Evolutionary conservation across 2,113 vertebrate genomes (phyloP).

Genomic region (Scortum barcoo): DNA sequence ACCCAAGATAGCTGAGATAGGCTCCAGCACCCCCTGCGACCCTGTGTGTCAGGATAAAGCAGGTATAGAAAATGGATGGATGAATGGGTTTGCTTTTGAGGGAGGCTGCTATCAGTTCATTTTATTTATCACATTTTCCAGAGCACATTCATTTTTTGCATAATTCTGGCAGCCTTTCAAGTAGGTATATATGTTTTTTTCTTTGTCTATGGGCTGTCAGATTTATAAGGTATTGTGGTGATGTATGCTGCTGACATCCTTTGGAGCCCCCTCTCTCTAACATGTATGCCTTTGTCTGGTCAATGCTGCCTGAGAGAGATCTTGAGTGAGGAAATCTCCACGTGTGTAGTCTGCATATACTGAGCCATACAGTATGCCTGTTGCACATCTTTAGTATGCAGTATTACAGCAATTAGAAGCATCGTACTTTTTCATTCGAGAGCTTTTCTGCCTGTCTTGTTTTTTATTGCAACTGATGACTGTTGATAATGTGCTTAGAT

Average conservation of each 20-base stretch:
- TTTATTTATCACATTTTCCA: neutral
- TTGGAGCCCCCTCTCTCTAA: neutral
- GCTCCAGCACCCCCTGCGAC: too few species aligned
- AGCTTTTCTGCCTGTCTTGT: slow-evolving; percentile 4
- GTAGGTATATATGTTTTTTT: neutral
- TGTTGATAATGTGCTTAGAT: slow-evolving; percentile 33
- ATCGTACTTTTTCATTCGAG: slow-evolving; percentile 1
- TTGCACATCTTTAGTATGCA: neutral
- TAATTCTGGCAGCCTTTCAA: slow-evolving; percentile 1
- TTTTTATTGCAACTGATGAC: slow-evolving; percentile 1
- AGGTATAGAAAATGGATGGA: too few species aligned
- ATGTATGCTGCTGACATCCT: slow-evolving; percentile 18
- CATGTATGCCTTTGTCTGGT: slow-evolving; percentile 3
- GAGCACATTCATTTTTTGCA: slow-evolving; percentile 9
- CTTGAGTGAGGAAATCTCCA: slow-evolving; percentile 12
- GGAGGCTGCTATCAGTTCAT: neutral
- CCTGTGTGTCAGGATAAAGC: too few species aligned
- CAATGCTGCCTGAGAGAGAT: neutral
- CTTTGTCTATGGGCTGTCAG: slow-evolving; percentile 7
- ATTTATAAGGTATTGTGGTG: slow-evolving; percentile 2
- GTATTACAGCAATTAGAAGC: slow-evolving; percentile 6
- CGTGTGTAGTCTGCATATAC: slow-evolving; percentile 3
- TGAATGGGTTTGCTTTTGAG: neutral
- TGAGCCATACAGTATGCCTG: neutral
- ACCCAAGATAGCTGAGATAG: too few species aligned